Base-by-base conservation (phyloP, 2,888 invertebrate species). In the Campoletis raptor region DNA sequence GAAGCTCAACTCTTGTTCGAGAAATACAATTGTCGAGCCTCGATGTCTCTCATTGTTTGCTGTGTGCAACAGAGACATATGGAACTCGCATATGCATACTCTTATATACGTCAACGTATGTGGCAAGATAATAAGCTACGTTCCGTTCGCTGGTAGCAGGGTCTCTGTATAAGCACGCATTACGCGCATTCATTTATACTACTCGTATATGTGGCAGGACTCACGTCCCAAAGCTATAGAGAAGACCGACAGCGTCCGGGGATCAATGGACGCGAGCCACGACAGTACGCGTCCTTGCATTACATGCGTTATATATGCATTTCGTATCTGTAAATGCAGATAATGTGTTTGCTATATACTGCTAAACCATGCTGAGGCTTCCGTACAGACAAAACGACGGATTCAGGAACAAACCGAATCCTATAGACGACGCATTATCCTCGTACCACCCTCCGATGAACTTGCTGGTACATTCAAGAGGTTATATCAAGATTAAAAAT, bases 261-360 rank as follows among this genome's bases (percentile, higher is more conserved):
- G 90, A 90, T 88, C 88, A 90, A 90, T 90, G 90, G 85, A 87
- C 86, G 85, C 83, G 77, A 74, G 69, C 78, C 83, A 76, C 85
- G 87, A 90, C 90, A 89, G 90, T 90, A 78, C 85, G 85, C 88
- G 89, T 88, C 90, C 90, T 89, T 89, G 90, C 85, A 85, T 88
- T 88, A 76, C 85, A 85, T 24, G 52, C 86, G 64, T 73, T 57
- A 73, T 88, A 48, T 48, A 85, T 89, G 87, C 83, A 87, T 88
- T 83, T 82, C 88, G 83, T 85, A 85, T 61, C 54, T 77, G 52
- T 72, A 77, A 67, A 67, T 64, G 84, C 81, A 78, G 61, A 79
- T 69, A 74, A 81, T 57, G 74, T 66, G 45, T 74, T 10, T 52
- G 42, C 12, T 37, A n/a, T 21, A 15, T 7, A 48, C n/a, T 36